Evolutionary conservation across 2,888 invertebrate species (phyloP), one percentile per base, ranked within the genome.

Genomic region (Salpingus planirostris): DNA sequence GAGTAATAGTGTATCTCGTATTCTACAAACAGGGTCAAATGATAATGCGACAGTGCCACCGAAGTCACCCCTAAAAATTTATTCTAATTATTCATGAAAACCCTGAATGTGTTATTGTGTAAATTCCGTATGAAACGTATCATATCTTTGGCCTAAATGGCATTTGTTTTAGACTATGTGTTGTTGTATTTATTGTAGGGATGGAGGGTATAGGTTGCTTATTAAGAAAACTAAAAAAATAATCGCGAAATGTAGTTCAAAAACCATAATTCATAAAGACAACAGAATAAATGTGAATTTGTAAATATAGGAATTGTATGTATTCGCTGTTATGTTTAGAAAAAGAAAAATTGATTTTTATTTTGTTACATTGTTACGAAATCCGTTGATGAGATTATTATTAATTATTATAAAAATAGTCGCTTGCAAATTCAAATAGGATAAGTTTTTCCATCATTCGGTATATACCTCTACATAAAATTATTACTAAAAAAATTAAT

Each of bases 271-370:
- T 27, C 10, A 11, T 24, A 36, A 36, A 36, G 31, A 36, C 31
- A 32, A 36, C 37, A 46, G 43, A 46, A 42, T 49, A 46, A 42
- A 45, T 51, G 52, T 54, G 49, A 47, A 53, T 36, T 47, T 54
- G 54, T 58, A 58, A 50, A 56, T 56, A 55, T 52, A 51, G 46
- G 42, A 47, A 47, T 40, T 51, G 46, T 52, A 52, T 49, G 46
- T n/a, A n/a, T 47, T 29, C 26, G 46, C 46, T 47, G 43, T 49
- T 50, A 45, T 41, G 44, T 52, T 48, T 36, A 31, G 36, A 32
- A 14, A n/a, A n/a, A n/a, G n/a, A n/a, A n/a, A n/a, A 21, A 36
- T 31, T 36, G 27, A 31, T 49, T 49, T 44, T 44, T 46, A 43
- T 46, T 38, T 40, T 47, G 40, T 38, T 42, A 35, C 22, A 32